Conservation (phyloP, 2,888 invertebrate genomes). For the Anorthoa munda region DNA sequence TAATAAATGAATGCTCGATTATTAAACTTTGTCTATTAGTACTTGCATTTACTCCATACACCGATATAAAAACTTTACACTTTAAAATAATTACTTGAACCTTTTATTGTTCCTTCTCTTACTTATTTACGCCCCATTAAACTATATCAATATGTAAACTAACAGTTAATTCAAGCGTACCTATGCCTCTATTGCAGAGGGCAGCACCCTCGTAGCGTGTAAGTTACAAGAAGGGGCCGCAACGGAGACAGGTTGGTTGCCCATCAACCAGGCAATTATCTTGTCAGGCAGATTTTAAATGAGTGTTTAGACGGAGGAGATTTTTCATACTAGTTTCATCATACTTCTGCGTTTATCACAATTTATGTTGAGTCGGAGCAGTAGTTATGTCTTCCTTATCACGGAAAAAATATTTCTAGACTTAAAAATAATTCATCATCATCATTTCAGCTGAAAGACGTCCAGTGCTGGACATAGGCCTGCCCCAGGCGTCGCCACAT, state of each 20-base stretch:
- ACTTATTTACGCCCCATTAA: neutral
- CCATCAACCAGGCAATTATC: conserved; percentile 55
- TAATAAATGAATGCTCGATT: too few relatives aligned
- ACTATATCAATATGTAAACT: conserved; percentile 33
- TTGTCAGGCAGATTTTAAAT: conserved; percentile 39
- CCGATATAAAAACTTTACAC: too few relatives aligned
- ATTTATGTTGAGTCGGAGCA: too few relatives aligned
- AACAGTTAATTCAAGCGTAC: conserved; percentile 22
- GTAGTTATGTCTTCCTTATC: too few relatives aligned
- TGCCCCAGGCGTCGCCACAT: too few relatives aligned
- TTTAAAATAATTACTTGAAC: neutral
- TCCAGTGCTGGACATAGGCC: too few relatives aligned
- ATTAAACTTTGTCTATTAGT: too few relatives aligned
- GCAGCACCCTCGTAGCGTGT: conserved; percentile 38
- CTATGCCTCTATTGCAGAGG: conserved; percentile 16
- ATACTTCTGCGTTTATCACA: too few relatives aligned
- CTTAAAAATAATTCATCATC: too few relatives aligned
- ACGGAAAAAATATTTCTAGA: neutral
- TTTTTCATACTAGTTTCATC: neutral
- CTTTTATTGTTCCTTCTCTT: too few relatives aligned
- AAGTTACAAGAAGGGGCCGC: conserved; percentile 43
- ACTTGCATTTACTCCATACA: too few relatives aligned
- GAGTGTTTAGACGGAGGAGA: conserved; percentile 8
- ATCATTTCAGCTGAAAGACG: too few relatives aligned
- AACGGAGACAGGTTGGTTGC: conserved; percentile 49